These are phyloP conservation scores for Rhinoptilus africanus DNA, from an alignment of 2,113 vertebrate species.

Conservation along the genomic window DNA sequence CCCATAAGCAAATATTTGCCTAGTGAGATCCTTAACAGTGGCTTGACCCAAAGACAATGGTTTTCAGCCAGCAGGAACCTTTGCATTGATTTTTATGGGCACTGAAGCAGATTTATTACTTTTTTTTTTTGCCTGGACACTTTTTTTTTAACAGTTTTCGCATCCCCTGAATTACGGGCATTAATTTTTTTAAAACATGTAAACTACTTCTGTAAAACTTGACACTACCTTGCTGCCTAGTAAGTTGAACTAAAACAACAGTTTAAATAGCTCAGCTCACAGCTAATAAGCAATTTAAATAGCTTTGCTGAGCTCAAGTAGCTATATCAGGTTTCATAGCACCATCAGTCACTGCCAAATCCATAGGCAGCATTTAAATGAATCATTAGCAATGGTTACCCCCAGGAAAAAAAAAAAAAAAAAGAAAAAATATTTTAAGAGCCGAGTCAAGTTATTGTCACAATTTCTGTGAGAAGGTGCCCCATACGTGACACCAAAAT, in stretches of 20 bases:
- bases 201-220: neutral
- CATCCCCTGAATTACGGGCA: neutral
- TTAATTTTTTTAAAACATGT: neutral
- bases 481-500: neutral
- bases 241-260: conserved; percentile 35
- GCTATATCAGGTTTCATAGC: conserved; percentile 56
- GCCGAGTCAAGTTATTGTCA: neutral
- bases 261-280: conserved; percentile 49
- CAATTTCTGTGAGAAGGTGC: neutral
- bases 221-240: neutral
- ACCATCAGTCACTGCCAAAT: conserved; percentile 54
- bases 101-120: neutral
- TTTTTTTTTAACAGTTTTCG: neutral
- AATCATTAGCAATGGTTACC: conserved; percentile 29
- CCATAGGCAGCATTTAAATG: conserved; percentile 37
- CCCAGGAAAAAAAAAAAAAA: neutral
- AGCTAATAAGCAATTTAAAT: conserved; percentile 64
- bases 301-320: conserved; percentile 48
- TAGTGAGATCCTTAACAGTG: neutral
- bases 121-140: neutral
- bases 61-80: neutral
- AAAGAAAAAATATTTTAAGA: neutral
- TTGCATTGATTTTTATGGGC: neutral
- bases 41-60: neutral
- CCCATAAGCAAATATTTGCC: neutral